A percentile compares a stretch with the other conserved stretches of the same genome.
Conservation (phyloP, 2,113 vertebrate genomes). For the Erythrocercus mccallii region DNA sequence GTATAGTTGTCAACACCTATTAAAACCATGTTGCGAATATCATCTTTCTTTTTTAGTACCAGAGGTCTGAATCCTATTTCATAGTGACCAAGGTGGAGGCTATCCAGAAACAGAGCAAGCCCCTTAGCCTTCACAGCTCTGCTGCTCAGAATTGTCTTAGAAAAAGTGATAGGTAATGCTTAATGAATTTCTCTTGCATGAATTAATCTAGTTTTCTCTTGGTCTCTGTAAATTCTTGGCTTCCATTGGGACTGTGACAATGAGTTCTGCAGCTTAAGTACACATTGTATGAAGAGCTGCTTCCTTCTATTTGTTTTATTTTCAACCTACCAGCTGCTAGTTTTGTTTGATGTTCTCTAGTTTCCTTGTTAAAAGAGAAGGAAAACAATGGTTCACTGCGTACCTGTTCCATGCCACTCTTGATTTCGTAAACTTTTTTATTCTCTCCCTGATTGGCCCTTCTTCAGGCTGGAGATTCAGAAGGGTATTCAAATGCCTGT, state of each 20-base stretch:
- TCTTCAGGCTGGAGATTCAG: not conserved
- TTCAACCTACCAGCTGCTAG: constrained; percentile 62
- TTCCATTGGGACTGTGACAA: not conserved
- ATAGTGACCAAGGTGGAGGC: not conserved
- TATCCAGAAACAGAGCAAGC: not conserved
- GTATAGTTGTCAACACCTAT: not conserved
- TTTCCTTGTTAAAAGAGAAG: constrained; percentile 42
- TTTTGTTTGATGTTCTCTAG: constrained; percentile 68
- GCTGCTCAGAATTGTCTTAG: not conserved
- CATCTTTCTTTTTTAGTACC: not conserved
- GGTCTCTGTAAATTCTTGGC: constrained; percentile 31
- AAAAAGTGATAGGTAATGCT: not conserved
- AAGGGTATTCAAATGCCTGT: not conserved
- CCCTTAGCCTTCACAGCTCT: not conserved
- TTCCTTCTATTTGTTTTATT: constrained; percentile 66
- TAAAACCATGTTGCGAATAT: not conserved
- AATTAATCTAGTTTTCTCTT: constrained; percentile 27
- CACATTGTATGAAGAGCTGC: constrained; percentile 54
- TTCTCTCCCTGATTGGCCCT: not conserved
- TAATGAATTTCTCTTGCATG: constrained; percentile 31
- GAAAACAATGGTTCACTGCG: not conserved
- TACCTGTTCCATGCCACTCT: not conserved
- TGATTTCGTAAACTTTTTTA: not conserved
- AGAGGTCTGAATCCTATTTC: not conserved
- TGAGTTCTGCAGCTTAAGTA: constrained; percentile 53